Base-by-base conservation (phyloP, 1,140 invertebrate genomes). In the Patella vulgata region DNA sequence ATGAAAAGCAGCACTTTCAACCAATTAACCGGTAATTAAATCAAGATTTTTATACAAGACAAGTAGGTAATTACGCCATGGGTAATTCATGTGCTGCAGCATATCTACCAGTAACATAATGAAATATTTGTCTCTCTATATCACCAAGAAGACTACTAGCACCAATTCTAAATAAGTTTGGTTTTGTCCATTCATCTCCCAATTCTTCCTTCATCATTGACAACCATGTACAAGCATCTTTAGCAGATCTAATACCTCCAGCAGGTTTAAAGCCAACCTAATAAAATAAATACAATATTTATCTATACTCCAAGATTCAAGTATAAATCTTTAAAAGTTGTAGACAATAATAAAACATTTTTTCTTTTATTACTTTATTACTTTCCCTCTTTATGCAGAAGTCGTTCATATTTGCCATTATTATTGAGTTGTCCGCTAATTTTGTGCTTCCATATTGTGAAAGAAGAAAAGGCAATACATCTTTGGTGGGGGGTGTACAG, bases 241-340 rank as follows among this genome's bases (percentile, higher is more conserved):
- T 87, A 0, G 90, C 88, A n/a, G 91, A 94, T 68, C 90, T 88
- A 52, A 99, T 94, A 25, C 97, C 97, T 48, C 97, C 97, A 46
- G 97, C 97, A 60, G 97, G 95, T 85, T 99, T 99, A 33, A 99
- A 90, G 2, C 97, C 97, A 74, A 99, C 89, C 92, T 94, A 62
- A 63, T 84, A 77, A 74, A 5, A 36, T 36, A 14, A 36, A 36
- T 8, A 14, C 33, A 36, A 36, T 8, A 5, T 5, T 14, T 36
- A 36, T 36, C 33, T 36, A 36, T 36, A n/a, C n/a, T n/a, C n/a
- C n/a, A n/a, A n/a, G n/a, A n/a, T n/a, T n/a, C n/a, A n/a, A n/a
- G n/a, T n/a, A n/a, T n/a, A n/a, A n/a, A n/a, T n/a, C n/a, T 46
- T 8, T 31, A 25, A 2, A 12, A 14, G n/a, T 23, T 28, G 23